phyloP scores from a whole-genome alignment of 2,888 invertebrate genomes.

The Parnassius glacialis region DNA sequence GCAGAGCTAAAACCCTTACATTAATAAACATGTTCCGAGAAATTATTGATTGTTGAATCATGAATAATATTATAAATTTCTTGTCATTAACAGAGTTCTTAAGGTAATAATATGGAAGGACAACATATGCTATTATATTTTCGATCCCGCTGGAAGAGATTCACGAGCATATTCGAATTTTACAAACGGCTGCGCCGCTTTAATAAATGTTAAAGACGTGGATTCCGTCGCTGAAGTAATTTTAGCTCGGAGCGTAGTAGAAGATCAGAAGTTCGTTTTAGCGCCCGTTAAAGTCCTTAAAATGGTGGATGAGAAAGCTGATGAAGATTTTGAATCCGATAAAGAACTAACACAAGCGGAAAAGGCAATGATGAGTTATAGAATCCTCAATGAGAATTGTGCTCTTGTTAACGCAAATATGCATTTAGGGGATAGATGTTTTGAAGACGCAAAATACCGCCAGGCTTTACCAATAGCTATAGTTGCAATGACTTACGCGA shows the following conservation, averaged over 20 bases:
- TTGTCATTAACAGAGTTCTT: constrained; percentile 47
- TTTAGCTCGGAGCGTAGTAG: constrained; percentile 67
- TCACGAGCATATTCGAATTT: constrained; percentile 74
- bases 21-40: no score
- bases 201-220: constrained; percentile 79
- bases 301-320: constrained; percentile 64
- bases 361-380: constrained; percentile 78
- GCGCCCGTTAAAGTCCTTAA: constrained; percentile 71
- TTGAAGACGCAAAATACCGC: constrained; percentile 79
- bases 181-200: constrained; percentile 75
- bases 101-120: constrained; percentile 82
- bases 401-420: constrained; percentile 81
- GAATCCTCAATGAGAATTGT: constrained; percentile 77
- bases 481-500: constrained; percentile 82
- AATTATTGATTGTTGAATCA: no score
- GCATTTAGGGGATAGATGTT: constrained; percentile 81
- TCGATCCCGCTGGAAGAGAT: constrained; percentile 82
- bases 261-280: constrained; percentile 73
- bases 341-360: constrained; percentile 69
- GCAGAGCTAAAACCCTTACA: no score
- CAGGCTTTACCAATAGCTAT: constrained; percentile 82
- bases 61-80: no score
- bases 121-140: constrained; percentile 81
- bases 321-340: constrained; percentile 74
- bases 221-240: constrained; percentile 73